Conservation (phyloP, 2,888 invertebrate genomes). For the Euzophera pinguis region DNA sequence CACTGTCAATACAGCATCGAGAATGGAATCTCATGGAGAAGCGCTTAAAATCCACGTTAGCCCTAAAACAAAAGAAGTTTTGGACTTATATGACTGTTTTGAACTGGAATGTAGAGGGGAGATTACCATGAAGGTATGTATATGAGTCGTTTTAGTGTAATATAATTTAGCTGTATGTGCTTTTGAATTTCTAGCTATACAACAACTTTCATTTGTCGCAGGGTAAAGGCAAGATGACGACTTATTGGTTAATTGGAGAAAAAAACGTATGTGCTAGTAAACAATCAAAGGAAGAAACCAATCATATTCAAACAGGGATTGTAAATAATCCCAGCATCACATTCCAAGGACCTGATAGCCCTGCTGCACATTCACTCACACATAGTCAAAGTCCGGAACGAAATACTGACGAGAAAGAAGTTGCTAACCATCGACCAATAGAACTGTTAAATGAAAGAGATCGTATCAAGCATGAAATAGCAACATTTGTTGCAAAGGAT, state of each 20-base stretch:
- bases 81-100: constrained; percentile 93
- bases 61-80: constrained; percentile 89
- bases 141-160: neutral
- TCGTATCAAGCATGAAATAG: constrained; percentile 70
- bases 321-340: constrained; percentile 67
- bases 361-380: constrained; percentile 63
- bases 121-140: constrained; percentile 92
- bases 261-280: constrained; percentile 46
- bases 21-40: constrained; percentile 95
- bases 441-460: constrained; percentile 62
- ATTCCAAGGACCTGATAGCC: constrained; percentile 72
- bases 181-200: neutral
- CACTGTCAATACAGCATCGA: constrained; percentile 93
- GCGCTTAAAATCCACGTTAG: constrained; percentile 96
- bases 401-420: constrained; percentile 44
- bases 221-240: constrained; percentile 94
- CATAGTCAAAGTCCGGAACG: constrained; percentile 63
- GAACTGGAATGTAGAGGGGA: constrained; percentile 91
- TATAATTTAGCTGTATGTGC: neutral
- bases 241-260: constrained; percentile 93
- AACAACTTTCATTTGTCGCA: constrained; percentile 44
- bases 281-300: constrained; percentile 34
- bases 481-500: constrained; percentile 69
- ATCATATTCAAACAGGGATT: constrained; percentile 33
- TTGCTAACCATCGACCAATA: constrained; percentile 36